Base-by-base conservation (phyloP, 1,140 invertebrate genomes). In the Drosophila nebulosa region DNA sequence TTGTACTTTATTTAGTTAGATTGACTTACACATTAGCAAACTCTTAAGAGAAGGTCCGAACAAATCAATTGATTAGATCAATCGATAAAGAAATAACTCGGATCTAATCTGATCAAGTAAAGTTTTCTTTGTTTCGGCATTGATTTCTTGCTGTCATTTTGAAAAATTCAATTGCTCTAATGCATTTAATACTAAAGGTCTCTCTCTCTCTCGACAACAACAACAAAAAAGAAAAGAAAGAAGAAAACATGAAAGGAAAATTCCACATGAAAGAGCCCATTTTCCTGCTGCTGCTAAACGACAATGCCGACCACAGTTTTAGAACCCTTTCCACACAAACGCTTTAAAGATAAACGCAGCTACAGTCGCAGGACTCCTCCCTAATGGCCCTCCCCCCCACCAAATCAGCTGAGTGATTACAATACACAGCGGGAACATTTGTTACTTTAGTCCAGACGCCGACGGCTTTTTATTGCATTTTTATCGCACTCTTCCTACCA, bases 391-490 rank as follows among this genome's bases (percentile, higher is more conserved):
- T 16, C 16, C 16, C 16, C 39, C 18, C 21, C 9, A 7, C 9
- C 39, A 18, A 64, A 50, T 58, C 50, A 72, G 66, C 78, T 69
- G 68, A 76, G 63, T 73, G 68, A 79, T 79, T 76, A 80, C 78
- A 76, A 73, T 73, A 76, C 74, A 64, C 74, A 69, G 51, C 52
- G 64, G 78, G 60, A 22, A 71, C 78, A 76, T 80, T 80, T 80
- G 58, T 65, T 52, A 70, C 58, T 60, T 55, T 53, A 12, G 14
- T 12, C 30, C 64, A 72, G 58, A 62, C 59, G 36, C 53, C 50
- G 57, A 63, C 46, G 56, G 32, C 32, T 50, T 83, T 81, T 78
- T 81, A 81, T 81, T 74, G 60, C 79, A 78, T 66, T 78, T 80
- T 78, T 83, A 83, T 78, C 58, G 26, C 53, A 32, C 50, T 56